Conservation (phyloP, 2,797 vertebrate species). For the Emys orbicularis region DNA sequence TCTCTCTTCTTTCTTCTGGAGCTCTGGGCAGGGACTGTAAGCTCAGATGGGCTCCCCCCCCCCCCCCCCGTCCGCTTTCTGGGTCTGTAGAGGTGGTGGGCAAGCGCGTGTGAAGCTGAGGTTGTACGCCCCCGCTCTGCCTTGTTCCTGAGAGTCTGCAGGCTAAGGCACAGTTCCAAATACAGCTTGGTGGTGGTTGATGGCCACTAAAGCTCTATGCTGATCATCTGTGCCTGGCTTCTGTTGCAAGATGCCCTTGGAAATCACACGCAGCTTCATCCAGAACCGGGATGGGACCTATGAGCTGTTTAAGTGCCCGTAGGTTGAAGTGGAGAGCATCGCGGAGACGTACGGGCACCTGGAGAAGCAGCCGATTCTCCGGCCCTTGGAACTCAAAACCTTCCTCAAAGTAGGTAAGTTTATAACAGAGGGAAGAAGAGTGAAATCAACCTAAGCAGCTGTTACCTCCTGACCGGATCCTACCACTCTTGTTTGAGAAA, state of each 20-base stretch:
- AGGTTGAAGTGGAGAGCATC: constrained; percentile 84
- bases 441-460: too few relatives aligned
- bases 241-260: constrained; percentile 87
- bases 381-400: constrained; percentile 92
- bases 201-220: not conserved
- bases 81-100: not conserved
- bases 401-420: constrained; percentile 94
- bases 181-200: too few relatives aligned
- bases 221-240: not conserved
- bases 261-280: constrained; percentile 92
- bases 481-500: not conserved
- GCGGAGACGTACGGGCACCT: constrained; percentile 75
- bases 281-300: constrained; percentile 91
- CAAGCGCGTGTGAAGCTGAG: not conserved
- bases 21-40: not conserved
- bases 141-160: not conserved
- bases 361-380: constrained; percentile 88
- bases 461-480: not conserved
- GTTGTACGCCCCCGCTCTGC: not conserved
- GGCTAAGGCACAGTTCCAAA: not conserved
- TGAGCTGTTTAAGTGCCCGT: constrained; percentile 86
- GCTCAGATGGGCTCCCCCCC: not conserved
- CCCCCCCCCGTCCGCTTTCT: not conserved
- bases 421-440: too few relatives aligned
- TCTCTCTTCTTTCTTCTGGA: not conserved